Evolutionary conservation across 2,888 invertebrate genomes (phyloP).

Genomic region (Acleris holmiana): DNA sequence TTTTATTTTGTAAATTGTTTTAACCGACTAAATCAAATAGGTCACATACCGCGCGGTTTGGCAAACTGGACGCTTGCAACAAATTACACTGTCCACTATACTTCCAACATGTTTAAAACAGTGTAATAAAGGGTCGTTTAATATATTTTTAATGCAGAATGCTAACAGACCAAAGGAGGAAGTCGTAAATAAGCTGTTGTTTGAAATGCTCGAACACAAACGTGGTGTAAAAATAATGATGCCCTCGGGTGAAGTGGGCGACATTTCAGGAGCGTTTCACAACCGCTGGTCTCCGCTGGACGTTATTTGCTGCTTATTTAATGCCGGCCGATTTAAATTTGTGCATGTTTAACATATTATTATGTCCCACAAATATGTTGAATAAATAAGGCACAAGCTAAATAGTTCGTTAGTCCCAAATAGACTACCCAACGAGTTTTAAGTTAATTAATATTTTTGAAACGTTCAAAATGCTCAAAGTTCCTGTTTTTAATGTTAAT

Average conservation of each 20-base stretch:
- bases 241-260: slow-evolving; percentile 63
- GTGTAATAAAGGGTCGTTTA: slow-evolving; percentile 13
- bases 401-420: no score
- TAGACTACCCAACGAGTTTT: no score
- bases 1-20: background rate
- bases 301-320: slow-evolving; percentile 10
- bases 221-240: slow-evolving; percentile 62
- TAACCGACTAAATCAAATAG: background rate
- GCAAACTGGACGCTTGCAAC: slow-evolving; percentile 10
- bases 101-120: slow-evolving; percentile 9
- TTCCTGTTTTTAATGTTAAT: no score
- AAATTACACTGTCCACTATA: slow-evolving; percentile 2
- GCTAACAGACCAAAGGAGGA: slow-evolving; percentile 45
- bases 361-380: background rate
- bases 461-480: no score
- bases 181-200: slow-evolving; percentile 73
- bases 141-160: slow-evolving; percentile 18
- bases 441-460: no score
- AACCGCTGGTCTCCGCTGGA: background rate
- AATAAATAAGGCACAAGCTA: background rate
- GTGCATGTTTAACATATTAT: background rate
- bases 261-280: slow-evolving; percentile 57
- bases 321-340: slow-evolving; percentile 9
- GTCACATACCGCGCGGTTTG: slow-evolving; percentile 4
- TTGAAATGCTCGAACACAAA: slow-evolving; percentile 64